Conservation (phyloP, 1,140 invertebrate genomes). For the Sitophilus oryzae region DNA sequence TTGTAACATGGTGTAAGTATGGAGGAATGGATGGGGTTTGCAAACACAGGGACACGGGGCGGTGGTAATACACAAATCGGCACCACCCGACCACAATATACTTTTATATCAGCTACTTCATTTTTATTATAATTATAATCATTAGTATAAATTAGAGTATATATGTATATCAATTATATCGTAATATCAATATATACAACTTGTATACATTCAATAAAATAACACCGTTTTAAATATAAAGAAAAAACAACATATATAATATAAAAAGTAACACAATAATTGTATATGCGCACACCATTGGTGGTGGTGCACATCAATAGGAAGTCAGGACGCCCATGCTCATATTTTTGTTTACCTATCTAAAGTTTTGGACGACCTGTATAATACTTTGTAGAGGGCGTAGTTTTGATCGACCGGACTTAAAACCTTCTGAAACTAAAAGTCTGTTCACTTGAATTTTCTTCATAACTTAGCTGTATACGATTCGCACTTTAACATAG, state of each 20-base stretch:
- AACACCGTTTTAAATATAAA: constrained; percentile 45
- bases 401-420: neutral
- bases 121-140: constrained; percentile 17
- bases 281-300: too few species aligned
- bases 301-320: constrained; percentile 15
- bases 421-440: too few species aligned
- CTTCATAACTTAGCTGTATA: too few species aligned
- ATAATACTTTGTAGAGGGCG: constrained; percentile 14
- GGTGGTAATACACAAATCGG: constrained; percentile 40
- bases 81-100: constrained; percentile 39
- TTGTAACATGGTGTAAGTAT: constrained; percentile 10
- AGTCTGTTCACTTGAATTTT: too few species aligned
- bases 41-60: constrained; percentile 38
- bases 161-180: constrained; percentile 39
- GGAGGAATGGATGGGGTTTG: constrained; percentile 23
- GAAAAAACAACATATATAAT: constrained; percentile 26
- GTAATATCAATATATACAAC: constrained; percentile 44
- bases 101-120: constrained; percentile 35
- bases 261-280: constrained; percentile 38
- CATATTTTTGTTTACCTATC: constrained; percentile 11
- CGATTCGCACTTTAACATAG: too few species aligned
- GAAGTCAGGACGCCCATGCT: constrained; percentile 21
- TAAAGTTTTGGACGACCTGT: constrained; percentile 6
- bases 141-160: constrained; percentile 41
- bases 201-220: constrained; percentile 44